Conservation (phyloP, 1,140 invertebrate species). For the Drosophila sp. region DNA sequence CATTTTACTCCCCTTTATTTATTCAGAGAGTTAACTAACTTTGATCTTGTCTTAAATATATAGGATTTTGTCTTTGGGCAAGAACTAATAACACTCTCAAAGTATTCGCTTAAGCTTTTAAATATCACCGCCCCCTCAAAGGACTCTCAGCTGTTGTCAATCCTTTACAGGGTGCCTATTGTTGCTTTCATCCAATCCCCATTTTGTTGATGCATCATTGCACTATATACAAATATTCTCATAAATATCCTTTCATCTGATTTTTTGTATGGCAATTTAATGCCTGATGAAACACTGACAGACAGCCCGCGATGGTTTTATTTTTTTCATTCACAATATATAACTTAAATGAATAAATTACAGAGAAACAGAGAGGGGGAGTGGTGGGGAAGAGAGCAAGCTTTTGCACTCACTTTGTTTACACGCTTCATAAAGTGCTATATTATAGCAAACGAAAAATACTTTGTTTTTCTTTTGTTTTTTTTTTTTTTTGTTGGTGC, state of each 20-base stretch:
- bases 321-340: neutral
- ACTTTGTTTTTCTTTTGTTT: neutral
- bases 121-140: no score
- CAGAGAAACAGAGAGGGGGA: neutral
- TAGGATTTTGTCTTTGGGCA: no score
- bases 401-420: constrained; percentile 8
- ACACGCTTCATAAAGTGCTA: constrained; percentile 8
- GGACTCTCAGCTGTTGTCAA: neutral
- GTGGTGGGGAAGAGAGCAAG: neutral
- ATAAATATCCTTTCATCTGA: constrained; percentile 2
- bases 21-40: no score
- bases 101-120: no score
- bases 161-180: neutral
- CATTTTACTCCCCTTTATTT: no score
- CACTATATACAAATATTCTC: constrained; percentile 2
- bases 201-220: neutral
- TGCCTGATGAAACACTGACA: constrained; percentile 1
- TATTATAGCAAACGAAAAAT: constrained; percentile 10
- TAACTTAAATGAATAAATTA: constrained; percentile 12
- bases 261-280: constrained; percentile 5
- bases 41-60: no score
- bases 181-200: no score
- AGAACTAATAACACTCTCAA: no score
- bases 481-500: neutral
- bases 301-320: neutral